Conservation (phyloP, 2,797 vertebrate species). For the Phylloscopus collybita region DNA sequence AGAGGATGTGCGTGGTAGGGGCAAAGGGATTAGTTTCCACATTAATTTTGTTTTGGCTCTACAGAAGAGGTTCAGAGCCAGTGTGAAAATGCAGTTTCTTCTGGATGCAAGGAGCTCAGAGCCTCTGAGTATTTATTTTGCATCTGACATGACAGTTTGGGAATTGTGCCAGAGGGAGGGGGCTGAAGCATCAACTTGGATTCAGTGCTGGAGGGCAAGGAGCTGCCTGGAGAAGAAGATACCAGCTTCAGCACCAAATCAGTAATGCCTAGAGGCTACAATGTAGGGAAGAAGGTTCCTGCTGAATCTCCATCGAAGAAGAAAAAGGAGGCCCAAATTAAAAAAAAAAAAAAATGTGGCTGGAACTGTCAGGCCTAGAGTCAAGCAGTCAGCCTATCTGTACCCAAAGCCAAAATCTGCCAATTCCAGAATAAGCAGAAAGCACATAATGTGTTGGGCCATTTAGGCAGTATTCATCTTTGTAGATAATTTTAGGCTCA, state of each 20-base stretch:
- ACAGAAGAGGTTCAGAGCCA: conserved; percentile 45
- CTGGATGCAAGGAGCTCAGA: conserved; percentile 25
- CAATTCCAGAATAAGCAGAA: conserved; percentile 27
- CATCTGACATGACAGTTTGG: conserved; percentile 24
- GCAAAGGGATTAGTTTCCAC: conserved; percentile 59
- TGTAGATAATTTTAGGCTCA: conserved; percentile 52
- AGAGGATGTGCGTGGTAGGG: conserved; percentile 24
- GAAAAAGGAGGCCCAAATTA: background rate
- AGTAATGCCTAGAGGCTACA: background rate
- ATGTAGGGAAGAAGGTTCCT: background rate
- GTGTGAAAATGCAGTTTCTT: conserved; percentile 57
- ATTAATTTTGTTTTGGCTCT: conserved; percentile 59
- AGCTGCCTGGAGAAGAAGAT: conserved; percentile 23
- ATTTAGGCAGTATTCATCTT: background rate
- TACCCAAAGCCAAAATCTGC: background rate
- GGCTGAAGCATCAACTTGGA: conserved; percentile 16
- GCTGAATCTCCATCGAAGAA: background rate
- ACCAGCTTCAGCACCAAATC: background rate
- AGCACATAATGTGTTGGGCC: background rate
- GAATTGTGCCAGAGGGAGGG: conserved; percentile 9
- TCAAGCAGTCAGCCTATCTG: background rate
- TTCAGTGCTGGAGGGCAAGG: background rate
- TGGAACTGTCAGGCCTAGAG: background rate
- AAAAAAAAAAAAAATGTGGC: background rate
- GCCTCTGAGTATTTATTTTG: conserved; percentile 48